Conservation (phyloP, 2,797 vertebrate genomes). For the Hemibagrus guttatus region DNA sequence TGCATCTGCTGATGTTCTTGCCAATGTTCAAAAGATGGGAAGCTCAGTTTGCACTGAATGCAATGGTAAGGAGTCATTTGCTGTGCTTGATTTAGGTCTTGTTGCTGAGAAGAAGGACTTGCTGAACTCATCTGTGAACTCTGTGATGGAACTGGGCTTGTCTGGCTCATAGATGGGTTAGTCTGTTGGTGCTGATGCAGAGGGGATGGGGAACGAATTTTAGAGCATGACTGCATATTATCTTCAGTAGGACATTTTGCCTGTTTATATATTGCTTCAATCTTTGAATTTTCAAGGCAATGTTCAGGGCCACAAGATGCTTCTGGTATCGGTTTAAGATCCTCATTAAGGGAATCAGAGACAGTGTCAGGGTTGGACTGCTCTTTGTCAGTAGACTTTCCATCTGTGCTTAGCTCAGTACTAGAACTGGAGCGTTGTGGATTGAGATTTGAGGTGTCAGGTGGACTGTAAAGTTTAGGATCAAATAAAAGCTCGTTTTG, state of each 20-base stretch:
- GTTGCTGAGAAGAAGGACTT: constrained; percentile 64
- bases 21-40: constrained; percentile 96
- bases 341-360: constrained; percentile 65
- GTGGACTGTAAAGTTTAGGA: constrained; percentile 81
- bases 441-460: constrained; percentile 44
- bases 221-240: constrained; percentile 71
- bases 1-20: constrained; percentile 98
- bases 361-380: constrained; percentile 62
- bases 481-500: constrained; percentile 96
- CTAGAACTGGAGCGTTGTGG: constrained; percentile 64
- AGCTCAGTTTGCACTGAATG: constrained; percentile 90
- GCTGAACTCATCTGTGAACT: constrained; percentile 76
- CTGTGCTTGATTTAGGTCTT: constrained; percentile 73
- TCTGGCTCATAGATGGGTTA: constrained; percentile 74
- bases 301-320: constrained; percentile 72
- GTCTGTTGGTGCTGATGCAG: constrained; percentile 69
- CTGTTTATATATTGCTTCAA: constrained; percentile 70
- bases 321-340: constrained; percentile 79
- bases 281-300: constrained; percentile 76
- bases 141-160: constrained; percentile 77
- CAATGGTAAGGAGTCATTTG: constrained; percentile 94
- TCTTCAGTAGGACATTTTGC: constrained; percentile 68
- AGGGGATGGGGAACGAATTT: constrained; percentile 54
- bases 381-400: constrained; percentile 44
- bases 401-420: constrained; percentile 65